Conservation (phyloP, 2,113 vertebrate genomes). For the Formicarius rufipectus region DNA sequence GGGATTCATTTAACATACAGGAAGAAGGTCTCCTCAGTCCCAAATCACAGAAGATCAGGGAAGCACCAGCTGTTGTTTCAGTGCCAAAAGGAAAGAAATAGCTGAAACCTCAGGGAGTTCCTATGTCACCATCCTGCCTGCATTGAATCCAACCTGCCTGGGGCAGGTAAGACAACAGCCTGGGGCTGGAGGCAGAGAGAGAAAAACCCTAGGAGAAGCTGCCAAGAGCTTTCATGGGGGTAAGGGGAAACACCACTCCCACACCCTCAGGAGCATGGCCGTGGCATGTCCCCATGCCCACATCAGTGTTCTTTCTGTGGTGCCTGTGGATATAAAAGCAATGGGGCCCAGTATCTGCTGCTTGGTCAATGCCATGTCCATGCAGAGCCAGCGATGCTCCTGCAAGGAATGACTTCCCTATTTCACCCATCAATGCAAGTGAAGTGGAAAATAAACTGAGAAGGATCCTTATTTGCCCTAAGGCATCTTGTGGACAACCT, state of each 20-base stretch:
- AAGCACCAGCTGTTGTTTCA: neutral
- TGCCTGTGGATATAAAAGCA: neutral
- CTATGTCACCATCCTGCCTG: neutral
- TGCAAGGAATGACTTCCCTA: neutral
- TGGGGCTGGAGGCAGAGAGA: neutral
- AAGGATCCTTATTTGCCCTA: neutral
- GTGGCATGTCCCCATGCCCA: neutral
- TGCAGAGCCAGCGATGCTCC: neutral
- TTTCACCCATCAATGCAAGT: rapidly evolving
- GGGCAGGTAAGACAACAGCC: neutral
- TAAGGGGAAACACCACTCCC: neutral
- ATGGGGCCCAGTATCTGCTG: neutral
- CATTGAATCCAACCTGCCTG: neutral
- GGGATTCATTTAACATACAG: rapidly evolving
- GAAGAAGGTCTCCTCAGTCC: neutral
- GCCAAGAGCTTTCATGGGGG: neutral
- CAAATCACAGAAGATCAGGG: neutral
- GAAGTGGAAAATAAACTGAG: neutral
- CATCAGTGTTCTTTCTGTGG: neutral
- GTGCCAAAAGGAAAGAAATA: neutral
- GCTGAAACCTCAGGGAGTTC: neutral
- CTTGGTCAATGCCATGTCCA: rapidly evolving
- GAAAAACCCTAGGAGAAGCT: neutral
- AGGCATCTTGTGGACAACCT: neutral
- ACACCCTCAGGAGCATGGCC: neutral